Percentiles rank a stretch among this genome's conserved stretches.
phyloP scores from a whole-genome alignment of 2,113 vertebrate genomes.

The Morphnarchus princeps region DNA sequence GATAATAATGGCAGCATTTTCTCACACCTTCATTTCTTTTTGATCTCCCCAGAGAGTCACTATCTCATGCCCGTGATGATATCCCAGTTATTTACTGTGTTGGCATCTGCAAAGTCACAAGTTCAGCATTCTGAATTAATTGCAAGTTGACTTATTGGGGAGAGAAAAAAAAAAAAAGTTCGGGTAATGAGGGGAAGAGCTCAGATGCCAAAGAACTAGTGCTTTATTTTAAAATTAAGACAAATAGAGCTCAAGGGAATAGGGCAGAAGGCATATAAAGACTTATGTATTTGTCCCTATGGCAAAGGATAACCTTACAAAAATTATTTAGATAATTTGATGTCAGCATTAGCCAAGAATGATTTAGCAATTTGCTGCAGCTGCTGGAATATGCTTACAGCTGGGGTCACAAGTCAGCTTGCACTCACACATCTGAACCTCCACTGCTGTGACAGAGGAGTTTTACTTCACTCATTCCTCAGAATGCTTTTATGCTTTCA shows the following conservation, averaged over 20 bases:
- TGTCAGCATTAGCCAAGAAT: neutral
- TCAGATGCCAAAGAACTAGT: neutral
- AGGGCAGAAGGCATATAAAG: neutral
- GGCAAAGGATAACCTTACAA: neutral
- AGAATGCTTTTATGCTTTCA: neutral
- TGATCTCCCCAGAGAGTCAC: neutral
- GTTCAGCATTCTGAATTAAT: slow-evolving; percentile 8
- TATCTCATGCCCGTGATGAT: neutral
- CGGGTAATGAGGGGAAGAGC: neutral
- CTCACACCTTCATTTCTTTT: neutral
- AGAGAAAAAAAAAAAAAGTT: neutral
- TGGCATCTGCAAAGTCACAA: slow-evolving; percentile 12
- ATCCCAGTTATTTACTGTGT: neutral
- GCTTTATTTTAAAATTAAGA: neutral
- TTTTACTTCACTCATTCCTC: neutral
- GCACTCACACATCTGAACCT: neutral
- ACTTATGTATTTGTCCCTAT: neutral
- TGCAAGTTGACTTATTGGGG: neutral
- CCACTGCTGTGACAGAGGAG: neutral
- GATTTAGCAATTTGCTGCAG: slow-evolving; percentile 10
- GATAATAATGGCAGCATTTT: neutral
- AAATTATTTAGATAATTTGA: neutral
- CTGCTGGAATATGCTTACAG: neutral
- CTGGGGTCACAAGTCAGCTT: neutral
- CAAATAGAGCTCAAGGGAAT: neutral